A percentile compares a stretch with the other conserved stretches of the same genome.
phyloP scores from a whole-genome alignment of 1,140 invertebrate genomes.

The Proales similis region DNA sequence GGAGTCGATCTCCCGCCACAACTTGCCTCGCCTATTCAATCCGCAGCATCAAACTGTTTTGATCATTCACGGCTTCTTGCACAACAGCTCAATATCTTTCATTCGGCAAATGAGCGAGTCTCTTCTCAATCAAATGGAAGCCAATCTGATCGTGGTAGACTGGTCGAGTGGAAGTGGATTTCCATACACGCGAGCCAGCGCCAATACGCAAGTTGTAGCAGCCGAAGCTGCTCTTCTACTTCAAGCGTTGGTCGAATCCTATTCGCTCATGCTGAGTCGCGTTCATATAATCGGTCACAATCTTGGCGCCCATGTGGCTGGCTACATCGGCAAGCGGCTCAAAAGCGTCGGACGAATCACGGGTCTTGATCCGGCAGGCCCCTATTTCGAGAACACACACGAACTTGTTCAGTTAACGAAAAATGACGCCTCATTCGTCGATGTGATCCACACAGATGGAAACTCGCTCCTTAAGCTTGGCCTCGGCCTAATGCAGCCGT shows the following conservation, averaged over 20 bases:
- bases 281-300: constrained; percentile 79
- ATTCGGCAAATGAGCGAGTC: constrained; percentile 54
- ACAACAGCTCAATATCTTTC: constrained; percentile 77
- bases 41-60: neutral
- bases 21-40: constrained; percentile 22
- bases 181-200: constrained; percentile 83
- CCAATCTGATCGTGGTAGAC: constrained; percentile 83
- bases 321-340: constrained; percentile 78
- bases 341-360: constrained; percentile 69
- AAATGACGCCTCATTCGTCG: constrained; percentile 67
- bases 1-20: constrained; percentile 40
- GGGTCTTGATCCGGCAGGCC: constrained; percentile 65
- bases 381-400: constrained; percentile 69
- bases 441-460: constrained; percentile 72
- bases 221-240: constrained; percentile 69
- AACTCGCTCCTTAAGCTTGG: constrained; percentile 56
- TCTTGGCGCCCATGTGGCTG: constrained; percentile 76
- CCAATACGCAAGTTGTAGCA: constrained; percentile 82
- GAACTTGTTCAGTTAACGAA: constrained; percentile 68
- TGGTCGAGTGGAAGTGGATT: constrained; percentile 83
- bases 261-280: no score
- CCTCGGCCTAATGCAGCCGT: constrained; percentile 41
- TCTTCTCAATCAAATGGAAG: constrained; percentile 58
- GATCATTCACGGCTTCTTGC: constrained; percentile 75
- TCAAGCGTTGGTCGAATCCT: no score